Base-by-base conservation (phyloP, 2,797 vertebrate genomes). In the Cottoperca gobio region DNA sequence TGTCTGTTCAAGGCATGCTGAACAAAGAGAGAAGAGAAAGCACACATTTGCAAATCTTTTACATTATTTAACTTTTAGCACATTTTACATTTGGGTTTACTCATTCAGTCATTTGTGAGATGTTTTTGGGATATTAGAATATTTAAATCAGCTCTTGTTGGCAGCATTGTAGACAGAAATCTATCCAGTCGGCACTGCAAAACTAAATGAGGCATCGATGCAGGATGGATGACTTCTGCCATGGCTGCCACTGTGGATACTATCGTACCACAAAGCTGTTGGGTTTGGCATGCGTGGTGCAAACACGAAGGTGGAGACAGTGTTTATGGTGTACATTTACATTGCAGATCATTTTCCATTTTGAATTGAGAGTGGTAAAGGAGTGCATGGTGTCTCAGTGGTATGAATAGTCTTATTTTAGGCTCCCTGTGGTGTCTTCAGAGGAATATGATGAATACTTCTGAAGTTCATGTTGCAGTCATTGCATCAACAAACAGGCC, bases 401-500 rank as follows among this genome's bases (percentile, higher is more conserved):
- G 79, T 79, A 86, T 86, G 78, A 86, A 86, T 61, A 79, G 79
- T 78, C 37, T 76, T 79, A 78, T 87, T 88, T 83, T 79, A 43
- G 73, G 64, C 74, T 79, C 84, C 84, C 81, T 48, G 74, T 77
- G 70, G 85, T 69, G 72, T 82, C 68, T 75, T 78, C 81, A 70
- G 49, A 77, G 71, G 73, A 84, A 83, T 75, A 65, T 31, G 61
- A 87, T 91, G 77, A 90, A 90, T 92, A 85, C 90, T 88, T 84
- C 66, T 83, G 53, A 82, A 85, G 84, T 90, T 89, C 85, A 78
- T 40, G 78, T 90, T 89, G 70, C 84, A 87, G 84, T 86, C 84
- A 82, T 61, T 73, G 85, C 86, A 75, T 78, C 78, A 85, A 77
- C 61, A 80, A 84, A 74, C 77, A 62, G 58, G 46, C 53, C 31